Percentiles rank a stretch among this genome's conserved stretches.
Conservation (phyloP, 2,888 invertebrate genomes). For the Sacculina carcini region DNA sequence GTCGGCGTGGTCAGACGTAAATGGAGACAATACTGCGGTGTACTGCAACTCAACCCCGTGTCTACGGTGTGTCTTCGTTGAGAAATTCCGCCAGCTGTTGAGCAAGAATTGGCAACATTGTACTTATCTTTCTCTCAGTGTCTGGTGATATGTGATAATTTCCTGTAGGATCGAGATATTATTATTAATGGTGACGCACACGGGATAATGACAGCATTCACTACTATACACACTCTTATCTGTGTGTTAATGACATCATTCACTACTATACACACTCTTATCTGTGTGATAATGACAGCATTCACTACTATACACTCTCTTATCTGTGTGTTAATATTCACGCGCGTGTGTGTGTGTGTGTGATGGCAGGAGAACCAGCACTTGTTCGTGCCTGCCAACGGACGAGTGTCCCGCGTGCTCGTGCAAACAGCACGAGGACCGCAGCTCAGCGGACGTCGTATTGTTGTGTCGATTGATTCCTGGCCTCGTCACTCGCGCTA, state of each 20-base stretch:
- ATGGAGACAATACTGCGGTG: constrained; percentile 95
- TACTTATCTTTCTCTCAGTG: too few species aligned
- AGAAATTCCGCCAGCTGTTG: too few species aligned
- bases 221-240: not conserved
- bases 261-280: too few species aligned
- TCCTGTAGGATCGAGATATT: too few species aligned
- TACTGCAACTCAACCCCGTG: constrained; percentile 27
- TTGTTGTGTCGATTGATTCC: constrained; percentile 82
- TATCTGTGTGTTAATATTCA: not conserved
- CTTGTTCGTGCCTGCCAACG: constrained; percentile 79
- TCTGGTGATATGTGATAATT: too few species aligned
- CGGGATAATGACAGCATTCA: too few species aligned
- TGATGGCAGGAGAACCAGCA: constrained; percentile 24
- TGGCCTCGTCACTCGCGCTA: constrained; percentile 72
- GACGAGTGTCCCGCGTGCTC: constrained; percentile 71
- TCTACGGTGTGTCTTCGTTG: constrained; percentile 8
- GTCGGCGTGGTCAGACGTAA: constrained; percentile 90
- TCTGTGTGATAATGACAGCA: not conserved
- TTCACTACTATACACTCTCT: too few species aligned
- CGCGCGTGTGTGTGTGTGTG: not conserved
- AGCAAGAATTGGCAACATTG: too few species aligned
- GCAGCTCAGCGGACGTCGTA: constrained; percentile 47
- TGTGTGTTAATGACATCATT: not conserved
- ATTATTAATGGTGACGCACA: too few species aligned
- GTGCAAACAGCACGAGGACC: constrained; percentile 84